Conservation (phyloP, 2,797 vertebrate species). For the Acanthopagrus latus region DNA sequence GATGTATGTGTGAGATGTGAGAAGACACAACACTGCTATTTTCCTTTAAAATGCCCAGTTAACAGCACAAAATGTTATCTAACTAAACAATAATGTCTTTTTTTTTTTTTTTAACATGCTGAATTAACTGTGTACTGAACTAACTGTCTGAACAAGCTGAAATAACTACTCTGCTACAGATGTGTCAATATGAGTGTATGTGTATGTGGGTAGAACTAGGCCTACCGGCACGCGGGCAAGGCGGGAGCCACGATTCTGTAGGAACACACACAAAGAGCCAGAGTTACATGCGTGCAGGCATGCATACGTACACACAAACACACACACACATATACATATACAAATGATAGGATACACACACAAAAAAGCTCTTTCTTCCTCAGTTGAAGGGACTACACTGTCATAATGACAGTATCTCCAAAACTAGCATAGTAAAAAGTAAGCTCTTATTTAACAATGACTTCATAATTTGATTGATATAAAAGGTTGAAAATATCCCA, state of each 20-base stretch:
- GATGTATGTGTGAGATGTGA: slow-evolving; percentile 15
- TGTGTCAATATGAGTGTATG: slow-evolving; percentile 46
- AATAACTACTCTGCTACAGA: slow-evolving; percentile 54
- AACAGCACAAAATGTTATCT: slow-evolving; percentile 68
- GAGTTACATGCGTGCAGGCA: slow-evolving; percentile 45
- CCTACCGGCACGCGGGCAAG: neutral
- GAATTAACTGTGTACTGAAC: slow-evolving; percentile 67
- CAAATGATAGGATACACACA: slow-evolving; percentile 5
- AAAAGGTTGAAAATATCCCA: slow-evolving; percentile 5
- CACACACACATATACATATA: neutral
- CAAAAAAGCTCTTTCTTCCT: neutral
- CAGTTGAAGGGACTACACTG: neutral
- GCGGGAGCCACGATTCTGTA: slow-evolving; percentile 23
- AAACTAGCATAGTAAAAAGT: slow-evolving; percentile 22
- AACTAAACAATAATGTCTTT: slow-evolving; percentile 55
- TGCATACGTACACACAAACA: slow-evolving; percentile 30
- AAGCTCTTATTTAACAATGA: slow-evolving; percentile 19
- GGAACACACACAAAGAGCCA: slow-evolving; percentile 18
- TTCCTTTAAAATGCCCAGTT: slow-evolving; percentile 62
- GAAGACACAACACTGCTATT: slow-evolving; percentile 44
- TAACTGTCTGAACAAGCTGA: slow-evolving; percentile 65
- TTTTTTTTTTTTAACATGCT: slow-evolving; percentile 57
- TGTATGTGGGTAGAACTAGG: slow-evolving; percentile 48
- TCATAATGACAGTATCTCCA: slow-evolving; percentile 9
- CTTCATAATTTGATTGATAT: slow-evolving; percentile 14